Percentiles rank a stretch among this genome's conserved stretches.
These are phyloP conservation scores for Acrobasis repandana DNA, from an alignment of 2,888 invertebrate genomes.

Conservation along the genomic window DNA sequence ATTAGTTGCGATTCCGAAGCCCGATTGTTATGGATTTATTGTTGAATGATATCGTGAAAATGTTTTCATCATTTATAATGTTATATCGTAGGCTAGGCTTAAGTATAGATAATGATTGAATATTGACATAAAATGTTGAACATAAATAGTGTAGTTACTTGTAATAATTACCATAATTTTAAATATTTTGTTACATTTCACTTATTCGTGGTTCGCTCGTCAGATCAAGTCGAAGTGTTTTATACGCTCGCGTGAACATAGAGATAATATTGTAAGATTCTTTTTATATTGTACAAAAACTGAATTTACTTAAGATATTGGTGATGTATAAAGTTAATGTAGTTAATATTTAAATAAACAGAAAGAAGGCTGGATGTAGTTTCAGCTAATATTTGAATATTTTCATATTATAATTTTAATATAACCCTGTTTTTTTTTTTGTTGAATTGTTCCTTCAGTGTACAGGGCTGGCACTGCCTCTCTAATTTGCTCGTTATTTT, in stretches of 20 bases:
- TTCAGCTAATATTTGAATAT: conserved; percentile 82
- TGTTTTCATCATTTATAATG: conserved; percentile 77
- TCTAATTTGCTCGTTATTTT: conserved; percentile 30
- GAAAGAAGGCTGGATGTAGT: conserved; percentile 77
- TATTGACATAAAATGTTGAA: conserved; percentile 83
- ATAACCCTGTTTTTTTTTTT: conserved; percentile 80
- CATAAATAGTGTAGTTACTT: conserved; percentile 79
- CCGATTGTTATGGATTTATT: conserved; percentile 76
- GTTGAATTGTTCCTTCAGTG: conserved; percentile 79
- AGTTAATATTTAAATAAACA: conserved; percentile 82
- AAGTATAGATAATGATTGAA: conserved; percentile 79
- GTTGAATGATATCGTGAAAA: conserved; percentile 78
- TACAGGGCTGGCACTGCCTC: conserved; percentile 60
- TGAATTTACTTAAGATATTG: conserved; percentile 83
- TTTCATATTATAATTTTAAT: conserved; percentile 84
- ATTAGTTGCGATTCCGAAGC: conserved; percentile 73
- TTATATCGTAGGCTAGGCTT: conserved; percentile 76
- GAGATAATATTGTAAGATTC: conserved; percentile 75
- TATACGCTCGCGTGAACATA: conserved; percentile 73
- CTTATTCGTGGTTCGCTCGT: conserved; percentile 72
- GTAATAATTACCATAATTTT: conserved; percentile 80
- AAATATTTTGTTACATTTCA: conserved; percentile 79
- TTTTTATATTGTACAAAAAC: conserved; percentile 84
- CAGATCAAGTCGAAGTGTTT: conserved; percentile 75
- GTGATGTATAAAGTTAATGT: conserved; percentile 83